Conservation (phyloP, 1,140 invertebrate genomes). For the Lamellibrachia luymesi region DNA sequence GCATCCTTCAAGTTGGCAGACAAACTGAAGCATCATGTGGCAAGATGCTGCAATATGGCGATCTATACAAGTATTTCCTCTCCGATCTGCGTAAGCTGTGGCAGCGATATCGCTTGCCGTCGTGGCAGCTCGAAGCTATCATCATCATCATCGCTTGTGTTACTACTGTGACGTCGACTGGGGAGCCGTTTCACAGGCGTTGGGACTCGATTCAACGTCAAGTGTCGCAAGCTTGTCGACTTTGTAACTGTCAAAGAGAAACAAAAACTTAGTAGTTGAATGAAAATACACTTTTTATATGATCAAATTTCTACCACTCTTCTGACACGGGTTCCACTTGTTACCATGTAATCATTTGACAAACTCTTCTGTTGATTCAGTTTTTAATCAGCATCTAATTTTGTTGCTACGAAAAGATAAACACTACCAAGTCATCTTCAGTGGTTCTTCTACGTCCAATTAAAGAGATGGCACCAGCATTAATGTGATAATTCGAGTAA, state of each 20-base stretch:
- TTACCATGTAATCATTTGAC: neutral
- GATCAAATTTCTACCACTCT: neutral
- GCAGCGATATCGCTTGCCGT: neutral
- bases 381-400: too few relatives aligned
- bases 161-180: neutral
- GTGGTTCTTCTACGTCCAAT: too few relatives aligned
- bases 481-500: too few relatives aligned
- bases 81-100: neutral
- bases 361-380: neutral
- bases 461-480: too few relatives aligned
- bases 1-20: neutral
- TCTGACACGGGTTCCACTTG: neutral
- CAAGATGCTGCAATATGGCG: neutral
- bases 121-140: neutral
- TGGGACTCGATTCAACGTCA: slow-evolving; percentile 34
- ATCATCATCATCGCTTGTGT: slow-evolving; percentile 10
- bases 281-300: slow-evolving; percentile 14
- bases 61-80: slow-evolving; percentile 8
- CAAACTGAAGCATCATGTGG: neutral
- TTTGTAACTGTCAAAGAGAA: slow-evolving; percentile 28
- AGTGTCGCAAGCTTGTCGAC: slow-evolving; percentile 30
- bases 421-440: too few relatives aligned
- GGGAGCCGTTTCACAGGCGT: slow-evolving; percentile 26
- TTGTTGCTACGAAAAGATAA: too few relatives aligned
- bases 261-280: neutral